Conservation (phyloP, 2,797 vertebrate genomes). For the Acrossocheilus wenchowensis region DNA sequence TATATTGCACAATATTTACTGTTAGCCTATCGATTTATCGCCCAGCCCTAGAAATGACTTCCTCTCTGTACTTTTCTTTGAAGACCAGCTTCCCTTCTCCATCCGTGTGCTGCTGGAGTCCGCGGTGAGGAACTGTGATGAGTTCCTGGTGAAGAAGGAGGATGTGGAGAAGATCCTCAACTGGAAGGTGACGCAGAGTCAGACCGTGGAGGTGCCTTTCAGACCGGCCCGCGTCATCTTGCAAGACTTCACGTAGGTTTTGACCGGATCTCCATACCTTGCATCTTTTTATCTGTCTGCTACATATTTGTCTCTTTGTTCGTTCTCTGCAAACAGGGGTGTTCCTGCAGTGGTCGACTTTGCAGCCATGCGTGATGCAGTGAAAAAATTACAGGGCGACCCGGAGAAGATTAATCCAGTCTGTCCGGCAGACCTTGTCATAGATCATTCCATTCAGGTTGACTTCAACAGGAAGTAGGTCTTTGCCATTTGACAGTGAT, state of each 20-base stretch:
- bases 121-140: slow-evolving; percentile 92
- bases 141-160: slow-evolving; percentile 88
- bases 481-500: neutral
- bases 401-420: slow-evolving; percentile 96
- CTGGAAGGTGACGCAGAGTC: slow-evolving; percentile 88
- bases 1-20: neutral
- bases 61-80: neutral
- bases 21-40: neutral
- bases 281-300: neutral
- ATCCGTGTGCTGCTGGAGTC: slow-evolving; percentile 93
- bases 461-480: slow-evolving; percentile 94
- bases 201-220: slow-evolving; percentile 94
- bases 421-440: slow-evolving; percentile 95
- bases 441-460: slow-evolving; percentile 98
- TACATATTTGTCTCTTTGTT: neutral
- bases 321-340: slow-evolving; percentile 75
- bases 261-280: neutral
- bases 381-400: slow-evolving; percentile 89
- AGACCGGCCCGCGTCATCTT: slow-evolving; percentile 94
- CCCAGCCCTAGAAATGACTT: neutral
- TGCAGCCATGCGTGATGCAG: slow-evolving; percentile 96
- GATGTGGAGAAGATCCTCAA: slow-evolving; percentile 95
- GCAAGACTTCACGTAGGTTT: slow-evolving; percentile 95
- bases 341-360: slow-evolving; percentile 98
- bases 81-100: slow-evolving; percentile 90